Conservation (phyloP, 2,113 vertebrate species). For the Castor canadensis region DNA sequence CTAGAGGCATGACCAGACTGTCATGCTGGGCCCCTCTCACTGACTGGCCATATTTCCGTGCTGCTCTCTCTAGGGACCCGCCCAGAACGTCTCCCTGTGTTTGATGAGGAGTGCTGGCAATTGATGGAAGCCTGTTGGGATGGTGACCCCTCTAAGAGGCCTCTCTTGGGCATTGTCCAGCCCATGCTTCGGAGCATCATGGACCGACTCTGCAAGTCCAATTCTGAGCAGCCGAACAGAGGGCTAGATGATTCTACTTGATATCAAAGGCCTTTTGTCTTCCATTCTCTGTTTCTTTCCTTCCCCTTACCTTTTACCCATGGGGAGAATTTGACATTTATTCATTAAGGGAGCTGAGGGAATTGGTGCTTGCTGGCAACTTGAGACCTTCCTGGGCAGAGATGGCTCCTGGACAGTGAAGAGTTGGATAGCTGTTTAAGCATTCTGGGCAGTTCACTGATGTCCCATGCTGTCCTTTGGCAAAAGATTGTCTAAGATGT, state of each 20-base stretch:
- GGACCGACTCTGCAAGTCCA: slow-evolving; percentile 90
- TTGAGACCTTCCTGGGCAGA: slow-evolving; percentile 16
- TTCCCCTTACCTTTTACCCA: slow-evolving; percentile 53
- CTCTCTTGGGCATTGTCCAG: slow-evolving; percentile 96
- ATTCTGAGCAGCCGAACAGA: slow-evolving; percentile 83
- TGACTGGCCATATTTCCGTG: neutral
- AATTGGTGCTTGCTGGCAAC: slow-evolving; percentile 58
- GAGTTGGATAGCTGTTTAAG: slow-evolving; percentile 19
- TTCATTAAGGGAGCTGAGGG: slow-evolving; percentile 47
- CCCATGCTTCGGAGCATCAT: slow-evolving; percentile 95
- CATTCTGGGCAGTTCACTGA: neutral
- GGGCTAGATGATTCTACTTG: slow-evolving; percentile 94
- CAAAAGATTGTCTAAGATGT: neutral
- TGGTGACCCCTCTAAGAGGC: slow-evolving; percentile 93
- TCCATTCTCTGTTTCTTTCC: neutral
- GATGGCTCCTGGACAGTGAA: neutral
- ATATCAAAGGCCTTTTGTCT: slow-evolving; percentile 68
- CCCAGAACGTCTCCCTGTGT: slow-evolving; percentile 91
- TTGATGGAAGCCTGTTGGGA: slow-evolving; percentile 99
- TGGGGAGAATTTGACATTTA: slow-evolving; percentile 63
- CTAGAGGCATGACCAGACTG: accelerated
- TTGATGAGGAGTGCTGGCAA: slow-evolving; percentile 99
- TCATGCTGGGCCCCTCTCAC: neutral
- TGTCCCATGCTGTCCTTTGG: neutral
- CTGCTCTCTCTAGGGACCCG: slow-evolving; percentile 87